Percentiles rank a stretch among this genome's conserved stretches.
phyloP scores from a whole-genome alignment of 2,888 invertebrate genomes.

The Patella pellucida region DNA sequence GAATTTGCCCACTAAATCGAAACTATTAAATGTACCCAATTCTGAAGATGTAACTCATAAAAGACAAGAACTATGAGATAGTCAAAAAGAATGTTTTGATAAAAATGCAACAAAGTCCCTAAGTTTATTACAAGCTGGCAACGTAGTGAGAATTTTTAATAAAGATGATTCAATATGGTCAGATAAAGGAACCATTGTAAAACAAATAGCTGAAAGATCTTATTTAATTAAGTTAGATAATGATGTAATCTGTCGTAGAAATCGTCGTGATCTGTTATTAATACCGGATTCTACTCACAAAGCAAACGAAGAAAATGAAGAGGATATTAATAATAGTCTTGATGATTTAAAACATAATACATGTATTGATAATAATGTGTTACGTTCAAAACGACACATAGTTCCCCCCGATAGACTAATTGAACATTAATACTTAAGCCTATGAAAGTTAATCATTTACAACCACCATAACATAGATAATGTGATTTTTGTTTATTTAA shows the following conservation, averaged over 20 bases:
- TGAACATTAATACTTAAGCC: neutral
- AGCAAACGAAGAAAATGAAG: neutral
- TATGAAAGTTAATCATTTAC: neutral
- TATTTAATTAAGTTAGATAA: slow-evolving; percentile 28
- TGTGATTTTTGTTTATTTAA: too few species aligned
- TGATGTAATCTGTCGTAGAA: neutral
- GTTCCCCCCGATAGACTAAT: neutral
- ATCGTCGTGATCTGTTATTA: slow-evolving; percentile 6
- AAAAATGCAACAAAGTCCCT: slow-evolving; percentile 24
- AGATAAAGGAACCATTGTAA: slow-evolving; percentile 27
- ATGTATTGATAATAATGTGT: neutral
- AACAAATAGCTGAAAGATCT: slow-evolving; percentile 31
- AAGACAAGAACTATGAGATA: slow-evolving; percentile 24
- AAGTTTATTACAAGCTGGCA: slow-evolving; percentile 24
- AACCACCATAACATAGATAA: too few species aligned
- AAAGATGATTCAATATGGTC: slow-evolving; percentile 20
- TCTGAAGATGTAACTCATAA: slow-evolving; percentile 20
- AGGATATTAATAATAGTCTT: neutral
- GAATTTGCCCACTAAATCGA: neutral
- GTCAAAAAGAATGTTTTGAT: slow-evolving; percentile 36
- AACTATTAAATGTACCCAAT: slow-evolving; percentile 15
- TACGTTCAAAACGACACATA: neutral
- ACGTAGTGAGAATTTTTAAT: slow-evolving; percentile 23
- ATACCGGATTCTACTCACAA: neutral
- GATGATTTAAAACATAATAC: neutral